phyloP scores from a whole-genome alignment of 2,113 vertebrate species.

The Thamnaconus septentrionalis region DNA sequence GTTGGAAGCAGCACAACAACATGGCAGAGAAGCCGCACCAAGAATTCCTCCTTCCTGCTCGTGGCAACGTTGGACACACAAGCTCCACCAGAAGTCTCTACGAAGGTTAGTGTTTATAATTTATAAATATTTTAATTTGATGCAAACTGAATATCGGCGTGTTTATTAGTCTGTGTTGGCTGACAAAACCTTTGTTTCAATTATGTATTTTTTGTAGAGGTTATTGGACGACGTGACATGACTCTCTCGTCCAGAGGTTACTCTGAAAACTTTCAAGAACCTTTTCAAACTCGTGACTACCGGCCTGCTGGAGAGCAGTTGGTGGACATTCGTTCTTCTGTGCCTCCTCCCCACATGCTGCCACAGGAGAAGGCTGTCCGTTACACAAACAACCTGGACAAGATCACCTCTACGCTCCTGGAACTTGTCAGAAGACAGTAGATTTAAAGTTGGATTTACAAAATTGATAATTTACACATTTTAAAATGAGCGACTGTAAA shows the following conservation, averaged over 20 bases:
- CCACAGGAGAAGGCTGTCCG: conserved; percentile 19
- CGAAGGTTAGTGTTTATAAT: conserved; percentile 39
- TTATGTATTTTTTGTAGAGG: background rate
- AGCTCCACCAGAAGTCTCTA: conserved; percentile 30
- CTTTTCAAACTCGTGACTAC: conserved; percentile 24
- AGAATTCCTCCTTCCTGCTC: conserved; percentile 20
- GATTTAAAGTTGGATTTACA: background rate
- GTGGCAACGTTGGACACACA: conserved; percentile 14
- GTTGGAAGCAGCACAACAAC: conserved; percentile 24
- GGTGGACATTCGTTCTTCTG: conserved; percentile 39
- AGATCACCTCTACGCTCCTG: conserved; percentile 76
- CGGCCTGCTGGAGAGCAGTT: conserved; percentile 12
- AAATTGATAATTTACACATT: background rate
- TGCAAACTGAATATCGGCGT: background rate
- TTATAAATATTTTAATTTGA: background rate
- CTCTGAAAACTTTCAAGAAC: conserved; percentile 44
- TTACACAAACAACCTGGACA: conserved; percentile 68
- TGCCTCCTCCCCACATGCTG: conserved; percentile 18
- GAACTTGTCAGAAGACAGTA: conserved; percentile 73
- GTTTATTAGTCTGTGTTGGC: too few species aligned
- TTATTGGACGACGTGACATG: conserved; percentile 28
- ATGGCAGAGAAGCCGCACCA: conserved; percentile 6
- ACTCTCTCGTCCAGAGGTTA: conserved; percentile 22
- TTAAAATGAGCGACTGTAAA: conserved; percentile 2
- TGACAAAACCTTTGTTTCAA: background rate